Base-by-base conservation (phyloP, 2,797 vertebrate species). In the Nyctibius grandis region DNA sequence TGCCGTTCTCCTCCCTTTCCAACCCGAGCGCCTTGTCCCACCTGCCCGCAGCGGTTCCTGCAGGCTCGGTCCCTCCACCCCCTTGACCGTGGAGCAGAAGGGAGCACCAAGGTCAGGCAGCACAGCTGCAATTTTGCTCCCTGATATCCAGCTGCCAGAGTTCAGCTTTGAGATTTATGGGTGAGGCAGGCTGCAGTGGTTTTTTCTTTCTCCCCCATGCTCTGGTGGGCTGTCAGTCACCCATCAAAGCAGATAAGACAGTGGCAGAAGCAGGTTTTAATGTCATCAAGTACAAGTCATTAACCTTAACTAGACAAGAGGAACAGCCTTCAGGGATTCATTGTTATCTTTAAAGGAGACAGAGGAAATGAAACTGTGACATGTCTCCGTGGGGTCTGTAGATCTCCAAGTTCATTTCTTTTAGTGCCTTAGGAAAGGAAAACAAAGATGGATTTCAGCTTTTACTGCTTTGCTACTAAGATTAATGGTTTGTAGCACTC, bases 241-340 rank as follows among this genome's bases (percentile, higher is more conserved):
- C 57, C 45, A 29, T 93, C 93, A 96, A 96, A 97, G 60, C 74
- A 91, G 60, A 53, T 4, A 2, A 77, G 91, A 91, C 63, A 90
- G 60, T 92, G 86, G 76, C 75, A 91, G 86, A 96, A 85, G 64
- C 42, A 79, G 40, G 56, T 95, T 95, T 96, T 94, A 91, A 90
- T 96, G 93, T 94, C 92, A 91, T 95, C 93, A 93, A 94, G 77
- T 78, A 95, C 86, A 93, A 85, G 88, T 72, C 89, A 95, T 96
- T 95, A 97, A 65, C 92, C 60, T 96, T 96, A 95, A 97, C 89
- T 75, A 96, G 89, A 95, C 93, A 83, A 95, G 67, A 95, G 31
- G 61, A 96, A 93, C 74, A 90, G 76, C 89, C 95, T 96, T 92
- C 67, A 69, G 83, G 76, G 96, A 85, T 81, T 67, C 78, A 72